A percentile compares a stretch with the other conserved stretches of the same genome.
phyloP scores from a whole-genome alignment of 2,797 vertebrate genomes.

The Oreochromis mossambicus region DNA sequence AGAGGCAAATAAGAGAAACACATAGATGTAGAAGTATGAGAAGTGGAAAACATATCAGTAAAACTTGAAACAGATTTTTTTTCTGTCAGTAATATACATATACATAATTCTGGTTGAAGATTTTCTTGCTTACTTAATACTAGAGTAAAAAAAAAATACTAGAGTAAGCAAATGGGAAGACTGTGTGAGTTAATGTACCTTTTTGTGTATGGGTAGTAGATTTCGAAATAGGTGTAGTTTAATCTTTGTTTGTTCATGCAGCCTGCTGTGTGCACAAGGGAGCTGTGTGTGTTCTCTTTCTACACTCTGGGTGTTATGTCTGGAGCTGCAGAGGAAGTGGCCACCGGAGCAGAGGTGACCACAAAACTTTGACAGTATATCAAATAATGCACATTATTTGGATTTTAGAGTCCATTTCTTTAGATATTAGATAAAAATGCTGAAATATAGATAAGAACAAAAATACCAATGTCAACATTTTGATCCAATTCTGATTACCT shows the following conservation, averaged over 20 bases:
- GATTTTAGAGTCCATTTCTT: neutral
- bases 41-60: neutral
- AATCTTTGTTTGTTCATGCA: conserved; percentile 75
- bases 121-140: neutral
- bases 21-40: neutral
- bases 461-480: neutral
- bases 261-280: conserved; percentile 97
- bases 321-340: conserved; percentile 95
- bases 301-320: conserved; percentile 99
- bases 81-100: neutral
- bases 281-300: conserved; percentile 98
- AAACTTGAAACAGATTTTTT: neutral
- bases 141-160: neutral
- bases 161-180: neutral
- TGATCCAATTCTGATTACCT: neutral
- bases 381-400: neutral
- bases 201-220: neutral
- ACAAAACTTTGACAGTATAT: neutral
- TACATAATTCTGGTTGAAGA: neutral
- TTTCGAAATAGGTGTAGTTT: neutral
- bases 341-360: conserved; percentile 94
- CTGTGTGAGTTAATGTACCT: neutral
- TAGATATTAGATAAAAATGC: neutral
- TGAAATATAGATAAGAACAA: accelerated
- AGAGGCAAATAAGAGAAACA: neutral